Base-by-base conservation (phyloP, 1,140 invertebrate genomes). In the Ceratina calcarata region DNA sequence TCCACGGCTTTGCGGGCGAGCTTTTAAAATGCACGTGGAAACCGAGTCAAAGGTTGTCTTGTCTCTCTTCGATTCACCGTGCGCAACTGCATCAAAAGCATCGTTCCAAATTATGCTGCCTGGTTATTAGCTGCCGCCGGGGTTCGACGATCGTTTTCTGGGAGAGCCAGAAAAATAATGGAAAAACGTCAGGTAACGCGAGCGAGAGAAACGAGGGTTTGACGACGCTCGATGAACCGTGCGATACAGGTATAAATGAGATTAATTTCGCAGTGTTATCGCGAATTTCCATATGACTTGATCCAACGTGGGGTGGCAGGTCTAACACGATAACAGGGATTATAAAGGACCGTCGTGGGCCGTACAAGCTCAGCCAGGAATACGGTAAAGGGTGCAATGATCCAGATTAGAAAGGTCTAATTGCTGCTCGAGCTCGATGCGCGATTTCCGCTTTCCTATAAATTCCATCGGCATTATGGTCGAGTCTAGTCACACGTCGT, bases 331-430 rank as follows among this genome's bases (percentile, higher is more conserved):
- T 84, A 82, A 75, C 55, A 20, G 65, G 75, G 80, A 82, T 86
- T 75, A 85, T 37, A 61, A 75, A 68, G 71, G 83, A 74, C 78
- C 51, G 57, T 51, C 80, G 64, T 77, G 68, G 53, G n/a, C 72
- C 64, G 65, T 81, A 73, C 69, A 27, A 53, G 78, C 78, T 78
- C 70, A 78, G 18, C 15, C 22, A 45, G 71, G 51, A 78, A 66
- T 64, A 70, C 58, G 70, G 18, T 58, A 62, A 61, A 51, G 71
- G 66, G 51, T 49, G 74, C 65, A 62, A 78, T 53, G 61, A 82
- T 64, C 45, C 27, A 72, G 82, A 84, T 85, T 85, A 75, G 66
- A 82, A 71, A 68, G 82, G 53, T 75, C 62, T 84, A 84, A 84
- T 85, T 84, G 70, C 45, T 12, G 37, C 57, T 49, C 51, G 72